Percentiles rank a stretch among this genome's conserved stretches.
Evolutionary conservation across 2,113 vertebrate genomes (phyloP).

Genomic region (Nansenia antarctica): DNA sequence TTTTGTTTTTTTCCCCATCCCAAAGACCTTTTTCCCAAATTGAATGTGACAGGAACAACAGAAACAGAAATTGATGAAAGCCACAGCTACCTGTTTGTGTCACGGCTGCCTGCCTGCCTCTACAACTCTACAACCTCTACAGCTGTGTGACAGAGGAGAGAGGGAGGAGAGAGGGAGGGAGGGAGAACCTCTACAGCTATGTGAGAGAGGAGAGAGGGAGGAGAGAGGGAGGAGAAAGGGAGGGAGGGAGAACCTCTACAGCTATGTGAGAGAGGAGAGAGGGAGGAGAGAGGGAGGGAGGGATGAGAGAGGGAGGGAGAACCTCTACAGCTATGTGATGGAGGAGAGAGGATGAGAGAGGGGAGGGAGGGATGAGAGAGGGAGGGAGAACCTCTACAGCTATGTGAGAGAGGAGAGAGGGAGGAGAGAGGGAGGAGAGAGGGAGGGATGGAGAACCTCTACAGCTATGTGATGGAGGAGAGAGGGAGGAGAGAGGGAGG

Average conservation of each 20-base stretch:
- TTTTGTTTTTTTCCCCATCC: too few relatives aligned
- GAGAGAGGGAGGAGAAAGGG: background rate
- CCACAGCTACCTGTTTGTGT: background rate
- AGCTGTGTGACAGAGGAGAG: too few relatives aligned
- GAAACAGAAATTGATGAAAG: background rate
- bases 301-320: background rate
- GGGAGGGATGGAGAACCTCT: background rate
- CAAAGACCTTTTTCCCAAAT: background rate
- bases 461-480: too few relatives aligned
- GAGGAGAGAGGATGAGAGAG: too few relatives aligned
- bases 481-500: background rate
- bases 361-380: background rate
- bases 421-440: background rate
- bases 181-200: background rate
- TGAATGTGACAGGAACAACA: background rate
- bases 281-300: background rate
- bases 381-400: background rate
- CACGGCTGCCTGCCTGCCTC: background rate
- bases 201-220: too few relatives aligned
- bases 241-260: background rate
- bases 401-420: too few relatives aligned
- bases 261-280: too few relatives aligned
- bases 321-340: too few relatives aligned
- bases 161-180: background rate
- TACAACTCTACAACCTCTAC: background rate